phyloP scores from a whole-genome alignment of 1,140 invertebrate species.

The Hesperophylax magnus region DNA sequence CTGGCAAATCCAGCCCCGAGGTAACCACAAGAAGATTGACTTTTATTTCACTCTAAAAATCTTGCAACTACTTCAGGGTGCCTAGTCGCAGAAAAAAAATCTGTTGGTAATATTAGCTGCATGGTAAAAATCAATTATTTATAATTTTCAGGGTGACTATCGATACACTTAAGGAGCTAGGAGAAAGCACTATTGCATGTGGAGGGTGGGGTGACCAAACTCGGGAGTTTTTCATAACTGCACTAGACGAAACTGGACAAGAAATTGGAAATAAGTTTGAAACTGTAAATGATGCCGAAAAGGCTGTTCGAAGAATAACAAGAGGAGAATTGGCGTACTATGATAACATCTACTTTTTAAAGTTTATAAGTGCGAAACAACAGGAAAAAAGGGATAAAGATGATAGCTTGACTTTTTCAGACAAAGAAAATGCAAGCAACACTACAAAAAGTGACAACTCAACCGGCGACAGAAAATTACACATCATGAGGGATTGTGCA shows the following conservation, averaged over 20 bases:
- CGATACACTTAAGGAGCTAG: constrained; percentile 79
- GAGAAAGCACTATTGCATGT: constrained; percentile 74
- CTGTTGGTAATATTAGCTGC: too few species aligned
- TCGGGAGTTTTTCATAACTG: constrained; percentile 78
- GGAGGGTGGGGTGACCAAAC: constrained; percentile 80
- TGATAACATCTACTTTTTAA: constrained; percentile 82
- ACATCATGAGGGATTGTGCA: constrained; percentile 86
- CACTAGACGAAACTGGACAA: constrained; percentile 75
- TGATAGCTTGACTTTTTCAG: constrained; percentile 47
- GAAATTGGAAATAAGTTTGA: constrained; percentile 79
- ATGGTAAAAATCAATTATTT: too few species aligned
- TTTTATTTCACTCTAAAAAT: too few species aligned
- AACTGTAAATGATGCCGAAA: constrained; percentile 71
- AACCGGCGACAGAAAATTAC: constrained; percentile 73
- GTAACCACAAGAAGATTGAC: constrained; percentile 61
- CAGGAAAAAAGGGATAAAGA: constrained; percentile 61
- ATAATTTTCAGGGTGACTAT: constrained; percentile 76
- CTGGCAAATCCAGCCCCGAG: constrained; percentile 81
- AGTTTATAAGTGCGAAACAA: constrained; percentile 73
- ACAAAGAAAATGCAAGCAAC: constrained; percentile 39
- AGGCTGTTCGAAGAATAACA: constrained; percentile 75
- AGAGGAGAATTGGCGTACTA: constrained; percentile 83
- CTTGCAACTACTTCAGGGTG: too few species aligned
- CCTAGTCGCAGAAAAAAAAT: too few species aligned
- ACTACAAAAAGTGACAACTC: constrained; percentile 53